Base-by-base conservation (phyloP, 2,113 vertebrate genomes). In the Sus scrofa region DNA sequence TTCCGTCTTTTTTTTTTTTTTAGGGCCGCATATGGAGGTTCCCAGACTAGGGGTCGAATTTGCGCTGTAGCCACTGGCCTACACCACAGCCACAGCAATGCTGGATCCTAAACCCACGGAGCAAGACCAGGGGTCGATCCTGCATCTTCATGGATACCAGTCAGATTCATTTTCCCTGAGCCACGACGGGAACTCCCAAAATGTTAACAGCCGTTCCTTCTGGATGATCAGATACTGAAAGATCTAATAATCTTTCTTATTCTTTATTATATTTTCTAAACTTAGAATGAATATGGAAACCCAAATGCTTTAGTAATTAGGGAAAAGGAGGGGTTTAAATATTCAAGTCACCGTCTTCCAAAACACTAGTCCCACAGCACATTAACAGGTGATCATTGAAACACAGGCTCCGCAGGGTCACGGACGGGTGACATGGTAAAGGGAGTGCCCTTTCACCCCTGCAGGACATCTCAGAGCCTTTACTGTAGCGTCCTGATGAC, bases 401-500 rank as follows among this genome's bases (percentile, higher is more conserved):
- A 12, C 10, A 1, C 24, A 30, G 60, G n/a, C 81, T 89, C 67
- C 2, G 0, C 6, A 50, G 34, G 52, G n/a, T 56, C 30, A 10
- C 82, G 32, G 34, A 8, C 58, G 44, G n/a, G n/a, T n/a, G n/a
- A n/a, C n/a, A n/a, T n/a, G n/a, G n/a, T n/a, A n/a, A n/a, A n/a
- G n/a, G n/a, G n/a, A n/a, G n/a, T n/a, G 44, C 44, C 44, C 44
- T 44, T 44, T 44, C 26, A 1, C 62, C 67, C 2, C 12, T 68
- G 75, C 34, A 34, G 50, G 39, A 12, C 63, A 30, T 68, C 71
- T 65, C 81, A 19, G 78, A 74, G 74, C 19, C 32, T n/a, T 54
- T 7, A 1, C 37, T 34, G 37, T 16, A 6, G 44, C 26, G 2
- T 50, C 37, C 13, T 2, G 1, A 6, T 0, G 18, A n/a, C n/a